A percentile compares a stretch with the other conserved stretches of the same genome.
Evolutionary conservation across 2,797 vertebrate genomes (phyloP).

Genomic region (Sebastes diploproa): DNA sequence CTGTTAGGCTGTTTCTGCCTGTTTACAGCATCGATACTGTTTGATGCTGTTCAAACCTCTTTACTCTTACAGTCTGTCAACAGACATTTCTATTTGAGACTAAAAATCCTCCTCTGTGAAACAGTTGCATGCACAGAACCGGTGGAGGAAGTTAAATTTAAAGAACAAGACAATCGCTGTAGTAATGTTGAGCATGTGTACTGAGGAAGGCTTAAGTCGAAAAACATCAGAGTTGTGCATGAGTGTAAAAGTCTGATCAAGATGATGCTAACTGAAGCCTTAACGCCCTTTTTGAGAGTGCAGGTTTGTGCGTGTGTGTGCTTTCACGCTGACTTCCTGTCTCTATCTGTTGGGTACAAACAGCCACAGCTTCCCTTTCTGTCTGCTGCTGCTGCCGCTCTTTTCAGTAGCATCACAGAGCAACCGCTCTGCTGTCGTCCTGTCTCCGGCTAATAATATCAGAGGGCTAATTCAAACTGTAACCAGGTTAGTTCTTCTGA

Average conservation of each 20-base stretch:
- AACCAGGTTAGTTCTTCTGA: not conserved
- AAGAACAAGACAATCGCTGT: too few species aligned
- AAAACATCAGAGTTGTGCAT: not conserved
- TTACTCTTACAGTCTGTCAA: not conserved
- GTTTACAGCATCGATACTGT: not conserved
- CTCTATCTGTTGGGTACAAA: constrained; percentile 12
- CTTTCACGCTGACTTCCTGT: constrained; percentile 60
- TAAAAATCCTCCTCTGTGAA: too few species aligned
- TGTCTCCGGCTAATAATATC: not conserved
- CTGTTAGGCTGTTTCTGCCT: constrained; percentile 8
- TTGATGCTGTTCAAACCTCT: not conserved
- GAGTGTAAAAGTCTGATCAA: not conserved
- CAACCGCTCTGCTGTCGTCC: not conserved
- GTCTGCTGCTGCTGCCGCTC: constrained; percentile 28
- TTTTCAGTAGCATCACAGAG: not conserved
- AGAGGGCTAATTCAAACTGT: not conserved
- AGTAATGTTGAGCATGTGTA: not conserved
- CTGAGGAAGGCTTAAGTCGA: not conserved
- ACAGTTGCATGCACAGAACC: not conserved
- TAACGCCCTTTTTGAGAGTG: not conserved
- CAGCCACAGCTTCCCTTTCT: constrained; percentile 65
- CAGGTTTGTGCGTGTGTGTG: constrained; percentile 7
- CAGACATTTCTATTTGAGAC: too few species aligned
- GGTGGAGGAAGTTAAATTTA: not conserved
- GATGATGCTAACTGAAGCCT: not conserved